Base-by-base conservation (phyloP, 2,797 vertebrate genomes). In the Chelmon rostratus region DNA sequence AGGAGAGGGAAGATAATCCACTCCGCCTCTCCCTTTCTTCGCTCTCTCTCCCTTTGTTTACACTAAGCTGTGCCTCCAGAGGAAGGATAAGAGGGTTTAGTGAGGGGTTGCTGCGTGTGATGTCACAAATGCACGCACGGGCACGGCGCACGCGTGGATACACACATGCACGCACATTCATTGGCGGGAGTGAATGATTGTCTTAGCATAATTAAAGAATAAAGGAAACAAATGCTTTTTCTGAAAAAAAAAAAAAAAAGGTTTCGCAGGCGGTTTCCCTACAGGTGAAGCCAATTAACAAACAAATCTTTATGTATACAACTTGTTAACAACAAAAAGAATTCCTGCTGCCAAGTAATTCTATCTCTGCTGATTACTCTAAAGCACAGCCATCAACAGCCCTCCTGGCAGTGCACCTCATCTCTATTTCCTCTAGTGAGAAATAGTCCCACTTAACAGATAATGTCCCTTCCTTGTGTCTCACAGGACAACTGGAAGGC, bases 21-120 rank as follows among this genome's bases (percentile, higher is more conserved):
- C 90, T 93, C 87, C 73, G 75, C 86, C 82, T 87, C 86, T 91
- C 74, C 83, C 77, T 90, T 86, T 88, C 87, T 86, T 84, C 59
- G 23, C 80, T 59, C 86, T 73, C 85, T 80, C 86, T 85, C 80
- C 87, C 88, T 93, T 93, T 94, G 93, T 93, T 93, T 94, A 93
- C 92, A 90, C 91, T 94, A 93, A 94, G 92, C 94, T 86, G 86
- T 90, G 87, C 87, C 92, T 88, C 89, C 88, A 79, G 88, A 91
- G 92, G 87, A 93, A 80, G 94, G 89, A 93, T 93, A 93, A 93
- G 88, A 89, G 87, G 92, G 83, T 92, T 94, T 93, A 93, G 89
- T 52, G 83, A 82, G 77, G 79, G 88, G 86, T 73, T 83, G 81
- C 88, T 83, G 91, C 89, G 89, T 92, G 86, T 84, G 82, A 89